Evolutionary conservation across 2,888 invertebrate species (phyloP).

Genomic region (Drymonia ruficornis): DNA sequence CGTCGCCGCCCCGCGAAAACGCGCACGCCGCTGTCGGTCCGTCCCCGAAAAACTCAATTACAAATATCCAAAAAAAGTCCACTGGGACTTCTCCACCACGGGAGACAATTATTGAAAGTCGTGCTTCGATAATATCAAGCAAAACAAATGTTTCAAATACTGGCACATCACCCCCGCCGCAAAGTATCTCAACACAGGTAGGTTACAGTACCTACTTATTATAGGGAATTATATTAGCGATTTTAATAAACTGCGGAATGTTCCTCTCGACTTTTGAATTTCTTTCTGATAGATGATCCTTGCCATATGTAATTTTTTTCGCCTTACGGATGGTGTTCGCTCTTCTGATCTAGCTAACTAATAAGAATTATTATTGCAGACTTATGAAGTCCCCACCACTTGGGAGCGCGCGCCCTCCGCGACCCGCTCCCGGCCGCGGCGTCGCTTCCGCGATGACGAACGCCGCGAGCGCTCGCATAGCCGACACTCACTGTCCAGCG

Average conservation of each 20-base stretch:
- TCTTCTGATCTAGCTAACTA: too few species aligned
- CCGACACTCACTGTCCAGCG: slow-evolving; percentile 87
- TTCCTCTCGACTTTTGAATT: too few species aligned
- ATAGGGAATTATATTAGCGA: background rate
- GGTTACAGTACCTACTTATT: slow-evolving; percentile 11
- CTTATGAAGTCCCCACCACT: slow-evolving; percentile 73
- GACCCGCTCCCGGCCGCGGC: slow-evolving; percentile 63
- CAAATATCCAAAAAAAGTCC: slow-evolving; percentile 67
- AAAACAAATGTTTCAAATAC: slow-evolving; percentile 83
- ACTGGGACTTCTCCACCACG: slow-evolving; percentile 81
- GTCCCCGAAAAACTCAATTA: slow-evolving; percentile 32
- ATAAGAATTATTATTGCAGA: slow-evolving; percentile 51
- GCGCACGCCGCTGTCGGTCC: slow-evolving; percentile 52
- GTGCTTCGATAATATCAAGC: slow-evolving; percentile 45
- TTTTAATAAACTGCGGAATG: too few species aligned
- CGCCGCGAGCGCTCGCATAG: slow-evolving; percentile 86
- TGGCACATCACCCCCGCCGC: slow-evolving; percentile 94
- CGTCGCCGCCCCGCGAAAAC: slow-evolving; percentile 67
- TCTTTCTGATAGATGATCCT: background rate
- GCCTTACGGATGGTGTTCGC: too few species aligned
- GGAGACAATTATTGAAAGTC: slow-evolving; percentile 42
- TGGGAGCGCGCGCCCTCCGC: slow-evolving; percentile 66
- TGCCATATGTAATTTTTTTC: too few species aligned
- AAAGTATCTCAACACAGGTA: slow-evolving; percentile 94
- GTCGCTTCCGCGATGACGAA: slow-evolving; percentile 65